phyloP scores from a whole-genome alignment of 2,888 invertebrate species.

The Ceriagrion tenellum region DNA sequence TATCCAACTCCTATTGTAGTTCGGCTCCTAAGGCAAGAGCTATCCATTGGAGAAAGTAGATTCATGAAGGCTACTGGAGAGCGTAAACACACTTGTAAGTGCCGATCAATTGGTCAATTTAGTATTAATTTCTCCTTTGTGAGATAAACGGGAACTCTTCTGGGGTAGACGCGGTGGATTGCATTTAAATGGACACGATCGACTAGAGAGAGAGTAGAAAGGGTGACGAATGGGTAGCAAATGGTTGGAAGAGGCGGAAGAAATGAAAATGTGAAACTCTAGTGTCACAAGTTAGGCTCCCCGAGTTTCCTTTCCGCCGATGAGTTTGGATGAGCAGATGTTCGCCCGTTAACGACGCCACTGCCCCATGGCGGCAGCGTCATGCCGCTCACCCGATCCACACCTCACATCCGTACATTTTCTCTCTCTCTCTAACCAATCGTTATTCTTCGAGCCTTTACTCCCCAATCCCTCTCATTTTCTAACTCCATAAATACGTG shows the following conservation, averaged over 20 bases:
- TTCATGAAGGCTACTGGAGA: not conserved
- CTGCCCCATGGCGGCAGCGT: not conserved
- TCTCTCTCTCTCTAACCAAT: not conserved
- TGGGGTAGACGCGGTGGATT: too few species aligned
- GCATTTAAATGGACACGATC: too few species aligned
- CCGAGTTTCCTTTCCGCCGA: conserved; percentile 11
- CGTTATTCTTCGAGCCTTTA: not conserved
- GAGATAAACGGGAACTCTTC: not conserved
- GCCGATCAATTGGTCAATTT: not conserved
- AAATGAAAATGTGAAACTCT: not conserved
- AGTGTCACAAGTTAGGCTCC: not conserved
- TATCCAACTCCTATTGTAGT: not conserved
- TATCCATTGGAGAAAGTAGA: too few species aligned
- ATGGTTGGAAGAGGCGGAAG: not conserved
- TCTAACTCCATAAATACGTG: not conserved
- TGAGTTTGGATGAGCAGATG: conserved; percentile 13
- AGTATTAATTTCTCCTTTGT: not conserved
- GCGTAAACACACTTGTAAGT: not conserved
- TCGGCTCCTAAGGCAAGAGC: not conserved
- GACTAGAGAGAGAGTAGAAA: not conserved
- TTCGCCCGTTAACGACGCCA: not conserved
- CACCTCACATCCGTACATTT: not conserved
- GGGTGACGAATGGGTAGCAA: not conserved
- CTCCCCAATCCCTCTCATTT: not conserved
- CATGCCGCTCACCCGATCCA: not conserved